These are phyloP conservation scores for Hyperoplus immaculatus DNA, from an alignment of 2,797 vertebrate genomes.

Conservation along the genomic window DNA sequence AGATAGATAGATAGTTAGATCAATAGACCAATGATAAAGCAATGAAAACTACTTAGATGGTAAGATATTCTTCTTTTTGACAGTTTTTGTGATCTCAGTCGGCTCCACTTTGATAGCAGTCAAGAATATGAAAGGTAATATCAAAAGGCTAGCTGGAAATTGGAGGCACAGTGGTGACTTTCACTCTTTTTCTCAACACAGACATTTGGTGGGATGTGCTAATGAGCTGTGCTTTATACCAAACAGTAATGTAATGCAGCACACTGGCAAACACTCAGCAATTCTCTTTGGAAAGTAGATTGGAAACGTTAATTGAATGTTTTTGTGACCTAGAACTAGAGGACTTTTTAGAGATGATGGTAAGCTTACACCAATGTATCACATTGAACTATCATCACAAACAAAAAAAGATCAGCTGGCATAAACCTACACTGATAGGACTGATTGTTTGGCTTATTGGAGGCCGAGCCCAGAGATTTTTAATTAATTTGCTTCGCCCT, in stretches of 20 bases:
- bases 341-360: conserved; percentile 35
- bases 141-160: conserved; percentile 5
- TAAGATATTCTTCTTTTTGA: not conserved
- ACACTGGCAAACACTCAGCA: conserved; percentile 1
- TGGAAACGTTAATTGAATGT: conserved; percentile 34
- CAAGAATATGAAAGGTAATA: conserved; percentile 9
- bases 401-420: not conserved
- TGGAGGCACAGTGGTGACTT: conserved; percentile 4
- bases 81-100: conserved; percentile 13
- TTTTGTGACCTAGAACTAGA: conserved; percentile 26
- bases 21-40: not conserved
- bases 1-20: too few species aligned
- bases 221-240: conserved; percentile 17
- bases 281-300: conserved; percentile 20
- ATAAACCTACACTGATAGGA: conserved; percentile 26
- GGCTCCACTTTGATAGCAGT: conserved; percentile 31
- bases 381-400: conserved; percentile 37
- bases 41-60: not conserved
- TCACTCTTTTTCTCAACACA: not conserved
- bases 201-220: not conserved
- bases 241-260: conserved; percentile 7
- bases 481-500: conserved; percentile 14
- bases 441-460: conserved; percentile 33
- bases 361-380: conserved; percentile 6
- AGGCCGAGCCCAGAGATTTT: not conserved